Evolutionary conservation across 2,888 invertebrate species (phyloP), one percentile per base, ranked within the genome.

Genomic region (Dasysyrphus tricinctus): DNA sequence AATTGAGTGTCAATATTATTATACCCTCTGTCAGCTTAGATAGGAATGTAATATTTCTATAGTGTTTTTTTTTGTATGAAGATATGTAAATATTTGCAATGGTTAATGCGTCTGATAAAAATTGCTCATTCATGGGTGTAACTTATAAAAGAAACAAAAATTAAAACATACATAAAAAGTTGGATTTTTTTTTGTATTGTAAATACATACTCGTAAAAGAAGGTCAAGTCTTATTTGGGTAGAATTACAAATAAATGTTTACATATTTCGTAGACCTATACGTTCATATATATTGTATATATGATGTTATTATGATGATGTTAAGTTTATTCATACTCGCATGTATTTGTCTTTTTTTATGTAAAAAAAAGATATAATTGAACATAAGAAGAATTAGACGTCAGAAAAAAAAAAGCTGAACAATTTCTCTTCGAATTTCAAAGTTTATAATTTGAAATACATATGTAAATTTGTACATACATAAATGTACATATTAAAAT

Each of bases 61-160:
- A 6, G 51, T 24, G 24, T 24, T 24, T 24, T 32, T 51, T 51
- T 5, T 51, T 51, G 6, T 51, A 24, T 51, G 3, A 14, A 7
- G 24, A 51, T 51, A n/a, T n/a, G n/a, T n/a, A 51, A 51, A 51
- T 51, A 51, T 51, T 51, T 51, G 63, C 37, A 29, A 8, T 39
- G 16, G 24, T 37, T 29, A 54, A 49, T 77, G 39, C 32, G 16
- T 56, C 16, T 57, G 65, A 65, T 57, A 51, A 51, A 65, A 42
- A 32, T 65, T 73, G 51, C 51, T 51, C 51, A 51, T 51, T 51
- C 51, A 51, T 51, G 51, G 5, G 32, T 34, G 67, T 34, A 32
- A 16, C 51, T 51, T 51, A 29, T 6, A 51, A 29, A 14, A 51
- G 24, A 51, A 29, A 51, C 14, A 51, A 51, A 29, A 51, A 51